Percentiles rank a stretch among this genome's conserved stretches.
Conservation (phyloP, 2,888 invertebrate species). For the Cinara cedri region DNA sequence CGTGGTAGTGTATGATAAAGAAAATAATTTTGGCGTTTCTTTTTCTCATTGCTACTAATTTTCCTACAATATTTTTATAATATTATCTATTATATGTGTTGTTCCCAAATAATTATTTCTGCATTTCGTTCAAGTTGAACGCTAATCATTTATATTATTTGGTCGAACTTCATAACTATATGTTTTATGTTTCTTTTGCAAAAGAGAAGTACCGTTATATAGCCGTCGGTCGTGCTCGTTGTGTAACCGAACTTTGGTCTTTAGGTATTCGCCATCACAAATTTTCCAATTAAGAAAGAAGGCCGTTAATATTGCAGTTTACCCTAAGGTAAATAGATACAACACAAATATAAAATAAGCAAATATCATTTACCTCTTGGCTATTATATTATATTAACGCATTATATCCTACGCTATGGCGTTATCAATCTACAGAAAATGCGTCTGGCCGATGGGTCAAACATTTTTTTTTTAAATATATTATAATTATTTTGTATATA, state of each 20-base stretch:
- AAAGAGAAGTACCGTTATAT: slow-evolving; percentile 44
- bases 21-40: slow-evolving; percentile 53
- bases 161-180: slow-evolving; percentile 35
- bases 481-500: slow-evolving; percentile 50
- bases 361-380: slow-evolving; percentile 50
- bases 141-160: slow-evolving; percentile 40
- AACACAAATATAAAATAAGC: slow-evolving; percentile 57
- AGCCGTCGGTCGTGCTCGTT: slow-evolving; percentile 54
- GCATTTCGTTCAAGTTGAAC: slow-evolving; percentile 49
- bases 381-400: slow-evolving; percentile 47
- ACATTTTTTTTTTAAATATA: slow-evolving; percentile 45
- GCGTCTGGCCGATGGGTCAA: slow-evolving; percentile 30
- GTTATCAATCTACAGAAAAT: slow-evolving; percentile 38
- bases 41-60: background rate
- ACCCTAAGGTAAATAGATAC: slow-evolving; percentile 57
- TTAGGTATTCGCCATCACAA: slow-evolving; percentile 52
- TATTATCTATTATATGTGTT: background rate
- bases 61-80: slow-evolving; percentile 11
- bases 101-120: slow-evolving; percentile 42
- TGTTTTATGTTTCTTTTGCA: slow-evolving; percentile 47
- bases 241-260: slow-evolving; percentile 52
- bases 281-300: slow-evolving; percentile 54
- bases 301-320: slow-evolving; percentile 54
- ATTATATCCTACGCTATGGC: slow-evolving; percentile 34
- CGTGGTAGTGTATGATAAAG: slow-evolving; percentile 50